phyloP scores from a whole-genome alignment of 2,113 vertebrate species.

The Callipepla squamata region DNA sequence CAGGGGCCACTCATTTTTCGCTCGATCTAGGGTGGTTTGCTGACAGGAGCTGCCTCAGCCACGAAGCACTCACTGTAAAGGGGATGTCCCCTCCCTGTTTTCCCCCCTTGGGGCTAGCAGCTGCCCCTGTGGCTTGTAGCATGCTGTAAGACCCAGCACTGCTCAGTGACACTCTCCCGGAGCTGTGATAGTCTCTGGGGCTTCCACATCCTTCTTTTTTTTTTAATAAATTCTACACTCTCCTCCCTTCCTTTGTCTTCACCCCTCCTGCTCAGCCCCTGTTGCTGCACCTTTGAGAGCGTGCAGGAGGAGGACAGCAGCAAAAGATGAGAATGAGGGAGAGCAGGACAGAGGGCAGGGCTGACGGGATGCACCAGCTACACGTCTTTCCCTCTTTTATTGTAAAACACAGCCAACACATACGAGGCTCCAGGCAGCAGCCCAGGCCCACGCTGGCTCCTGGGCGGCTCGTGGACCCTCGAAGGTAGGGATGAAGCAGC shows the following conservation, averaged over 20 bases:
- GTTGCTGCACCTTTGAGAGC: neutral
- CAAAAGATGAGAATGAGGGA: neutral
- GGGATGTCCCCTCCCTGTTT: fast-evolving
- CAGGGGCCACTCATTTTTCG: neutral
- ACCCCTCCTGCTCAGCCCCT: neutral
- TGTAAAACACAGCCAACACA: conserved; percentile 37
- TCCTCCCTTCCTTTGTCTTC: neutral
- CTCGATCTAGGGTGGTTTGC: neutral
- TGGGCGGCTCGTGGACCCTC: neutral
- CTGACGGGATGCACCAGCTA: neutral
- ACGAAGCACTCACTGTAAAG: too few species aligned
- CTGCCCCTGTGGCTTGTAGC: neutral
- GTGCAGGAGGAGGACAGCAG: neutral
- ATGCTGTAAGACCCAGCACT: neutral
- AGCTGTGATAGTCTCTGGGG: neutral
- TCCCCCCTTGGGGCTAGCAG: neutral
- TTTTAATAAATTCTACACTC: neutral
- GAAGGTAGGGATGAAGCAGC: conserved; percentile 21
- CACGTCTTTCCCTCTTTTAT: conserved; percentile 50
- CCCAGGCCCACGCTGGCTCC: neutral
- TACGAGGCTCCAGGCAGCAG: neutral
- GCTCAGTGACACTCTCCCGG: neutral
- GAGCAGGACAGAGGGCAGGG: neutral
- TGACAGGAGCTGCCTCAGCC: neutral
- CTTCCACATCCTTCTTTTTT: neutral